Base-by-base conservation (phyloP, 2,888 invertebrate species). In the Kryphioiulus occultus region DNA sequence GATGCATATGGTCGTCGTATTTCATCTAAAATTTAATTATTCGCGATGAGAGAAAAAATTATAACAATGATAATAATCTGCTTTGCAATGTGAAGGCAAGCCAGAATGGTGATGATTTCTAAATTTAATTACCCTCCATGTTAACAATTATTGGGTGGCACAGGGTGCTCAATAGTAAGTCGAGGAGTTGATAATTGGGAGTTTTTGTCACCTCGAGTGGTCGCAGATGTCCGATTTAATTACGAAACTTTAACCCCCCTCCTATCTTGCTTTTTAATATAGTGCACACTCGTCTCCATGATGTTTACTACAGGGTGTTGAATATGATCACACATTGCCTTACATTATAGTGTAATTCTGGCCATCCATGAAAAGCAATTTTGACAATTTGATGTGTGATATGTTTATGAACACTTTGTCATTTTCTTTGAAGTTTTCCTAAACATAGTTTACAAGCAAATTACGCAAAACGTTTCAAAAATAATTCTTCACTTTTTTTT, bases 21-120 rank as follows among this genome's bases (percentile, higher is more conserved):
- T 22, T 68, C 68, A 68, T 68, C 68, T 68, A 26, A 22, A 68
- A 68, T 22, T 68, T 68, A 68, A 68, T 68, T 68, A 68, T 68
- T 68, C 68, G 19, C 68, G 0, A 68, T 26, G 26, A 26, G 26
- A 10, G 47, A 42, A 42, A 59, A 59, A 59, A n/a, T n/a, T n/a
- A n/a, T n/a, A n/a, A n/a, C 39, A 68, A 68, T 15, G 26, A 10
- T 22, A 26, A 26, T 26, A 68, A 53, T 53, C 53, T 53, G 53
- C n/a, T n/a, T 68, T 68, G 10, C 19, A 26, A 22, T 68, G 26
- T 19, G 26, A 26, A 1, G 1, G 26, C 68, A 12, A 22, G 19
- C 1, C 59, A 22, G 10, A 26, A 22, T 68, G 26, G 10, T 68
- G 26, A 68, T 68, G 68, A 68, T 68, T 68, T 68, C 22, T 26